Conservation (phyloP, 2,888 invertebrate genomes). For the Melanostoma mellinum region DNA sequence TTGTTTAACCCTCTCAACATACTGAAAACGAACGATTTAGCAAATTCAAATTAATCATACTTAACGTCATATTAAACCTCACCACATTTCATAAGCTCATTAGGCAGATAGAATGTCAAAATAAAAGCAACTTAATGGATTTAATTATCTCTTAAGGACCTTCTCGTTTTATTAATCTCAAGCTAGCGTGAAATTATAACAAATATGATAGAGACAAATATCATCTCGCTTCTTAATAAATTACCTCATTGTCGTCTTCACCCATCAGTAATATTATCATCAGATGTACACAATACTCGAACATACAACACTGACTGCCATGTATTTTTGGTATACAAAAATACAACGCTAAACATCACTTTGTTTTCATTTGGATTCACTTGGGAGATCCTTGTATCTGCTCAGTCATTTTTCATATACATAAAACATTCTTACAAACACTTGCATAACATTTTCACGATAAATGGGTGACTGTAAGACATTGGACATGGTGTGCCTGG, state of each 20-base stretch:
- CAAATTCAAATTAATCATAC: conserved; percentile 1
- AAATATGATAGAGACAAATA: conserved; percentile 62
- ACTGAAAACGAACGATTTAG: too few species aligned
- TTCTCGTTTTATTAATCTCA: conserved; percentile 16
- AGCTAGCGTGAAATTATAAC: conserved; percentile 43
- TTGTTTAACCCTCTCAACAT: too few species aligned
- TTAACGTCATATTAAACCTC: conserved; percentile 15
- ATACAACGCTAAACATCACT: conserved; percentile 30
- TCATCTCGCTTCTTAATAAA: conserved; percentile 41
- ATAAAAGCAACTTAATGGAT: conserved; percentile 25
- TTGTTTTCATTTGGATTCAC: conserved; percentile 58
- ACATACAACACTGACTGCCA: background rate
- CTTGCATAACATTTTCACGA: background rate
- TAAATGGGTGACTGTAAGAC: conserved; percentile 11
- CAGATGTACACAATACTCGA: background rate
- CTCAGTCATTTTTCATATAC: conserved; percentile 58
- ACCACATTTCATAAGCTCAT: conserved; percentile 19
- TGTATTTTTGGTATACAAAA: background rate
- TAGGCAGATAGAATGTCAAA: background rate
- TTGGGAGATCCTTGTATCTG: conserved; percentile 41
- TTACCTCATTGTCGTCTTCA: conserved; percentile 25
- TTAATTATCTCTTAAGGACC: conserved; percentile 48
- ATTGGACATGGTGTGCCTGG: background rate
- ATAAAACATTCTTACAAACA: conserved; percentile 19
- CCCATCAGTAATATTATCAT: conserved; percentile 12